Percentiles rank a stretch among this genome's conserved stretches.
Conservation (phyloP, 2,797 vertebrate genomes). For the Platalea minor region DNA sequence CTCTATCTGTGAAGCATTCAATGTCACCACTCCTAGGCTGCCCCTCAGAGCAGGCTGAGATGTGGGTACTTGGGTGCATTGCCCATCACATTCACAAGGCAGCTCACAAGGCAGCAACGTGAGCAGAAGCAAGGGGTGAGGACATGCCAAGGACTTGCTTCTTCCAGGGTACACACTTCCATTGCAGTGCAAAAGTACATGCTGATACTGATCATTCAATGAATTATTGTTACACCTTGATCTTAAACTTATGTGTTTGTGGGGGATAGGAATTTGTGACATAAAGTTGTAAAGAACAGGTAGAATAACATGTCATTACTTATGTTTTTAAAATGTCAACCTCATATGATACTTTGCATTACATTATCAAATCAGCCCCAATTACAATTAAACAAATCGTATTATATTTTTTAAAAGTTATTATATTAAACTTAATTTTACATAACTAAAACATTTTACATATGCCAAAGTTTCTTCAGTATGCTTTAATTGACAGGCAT, state of each 20-base stretch:
- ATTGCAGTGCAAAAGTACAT: neutral
- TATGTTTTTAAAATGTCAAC: neutral
- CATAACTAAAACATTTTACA: neutral
- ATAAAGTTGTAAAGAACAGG: neutral
- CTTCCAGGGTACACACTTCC: neutral
- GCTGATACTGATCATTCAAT: neutral
- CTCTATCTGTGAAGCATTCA: neutral
- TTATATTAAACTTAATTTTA: neutral
- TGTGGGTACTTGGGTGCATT: fast-evolving
- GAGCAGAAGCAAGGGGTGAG: neutral
- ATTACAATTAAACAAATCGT: neutral
- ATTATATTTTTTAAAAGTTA: neutral
- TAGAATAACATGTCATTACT: neutral
- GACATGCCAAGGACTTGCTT: fast-evolving
- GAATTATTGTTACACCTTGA: neutral
- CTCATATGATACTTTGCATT: neutral
- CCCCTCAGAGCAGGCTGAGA: neutral
- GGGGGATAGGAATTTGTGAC: fast-evolving
- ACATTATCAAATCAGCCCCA: neutral
- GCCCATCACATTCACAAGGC: neutral
- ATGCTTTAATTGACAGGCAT: neutral
- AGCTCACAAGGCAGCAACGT: neutral
- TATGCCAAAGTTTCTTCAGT: neutral
- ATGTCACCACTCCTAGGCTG: neutral
- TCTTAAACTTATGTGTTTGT: neutral